Percentiles rank a stretch among this genome's conserved stretches.
phyloP scores from a whole-genome alignment of 1,140 invertebrate genomes.

The Bilobella aurantiaca region DNA sequence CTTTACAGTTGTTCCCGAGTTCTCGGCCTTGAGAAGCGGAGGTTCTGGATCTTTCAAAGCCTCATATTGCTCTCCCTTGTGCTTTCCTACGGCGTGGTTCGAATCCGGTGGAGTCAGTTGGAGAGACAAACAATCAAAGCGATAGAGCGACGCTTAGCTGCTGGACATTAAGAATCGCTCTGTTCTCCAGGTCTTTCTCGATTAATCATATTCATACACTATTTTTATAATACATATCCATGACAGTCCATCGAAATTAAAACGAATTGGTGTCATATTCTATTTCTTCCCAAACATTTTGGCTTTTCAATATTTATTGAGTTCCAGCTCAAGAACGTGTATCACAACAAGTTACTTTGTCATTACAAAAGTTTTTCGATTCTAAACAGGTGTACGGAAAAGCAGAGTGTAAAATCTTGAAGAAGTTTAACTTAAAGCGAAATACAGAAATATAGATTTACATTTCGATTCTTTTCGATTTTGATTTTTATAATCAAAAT shows the following conservation, averaged over 20 bases:
- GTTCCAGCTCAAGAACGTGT: not conserved
- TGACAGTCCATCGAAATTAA: too few species aligned
- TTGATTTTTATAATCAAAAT: not conserved
- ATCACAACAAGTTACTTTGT: not conserved
- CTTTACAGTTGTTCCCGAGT: slow-evolving; percentile 40
- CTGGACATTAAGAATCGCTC: slow-evolving; percentile 35
- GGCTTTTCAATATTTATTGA: not conserved
- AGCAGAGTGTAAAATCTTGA: too few species aligned
- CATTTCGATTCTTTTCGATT: too few species aligned
- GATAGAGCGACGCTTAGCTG: slow-evolving; percentile 50
- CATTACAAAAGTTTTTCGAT: not conserved
- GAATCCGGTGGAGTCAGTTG: slow-evolving; percentile 48
- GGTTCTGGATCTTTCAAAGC: slow-evolving; percentile 74
- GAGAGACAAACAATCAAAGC: slow-evolving; percentile 49
- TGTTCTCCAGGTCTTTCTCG: too few species aligned
- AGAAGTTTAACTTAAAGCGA: too few species aligned
- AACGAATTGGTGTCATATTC: not conserved
- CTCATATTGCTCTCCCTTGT: slow-evolving; percentile 57
- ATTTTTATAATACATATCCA: too few species aligned
- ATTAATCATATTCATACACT: too few species aligned
- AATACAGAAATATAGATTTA: too few species aligned
- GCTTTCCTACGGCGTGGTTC: slow-evolving; percentile 49
- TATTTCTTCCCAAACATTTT: not conserved
- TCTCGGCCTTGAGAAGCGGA: slow-evolving; percentile 41
- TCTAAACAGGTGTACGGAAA: too few species aligned